A percentile compares a stretch with the other conserved stretches of the same genome.
These are phyloP conservation scores for Oreohelix idahoensis DNA, from an alignment of 1,140 invertebrate genomes.

Conservation along the genomic window DNA sequence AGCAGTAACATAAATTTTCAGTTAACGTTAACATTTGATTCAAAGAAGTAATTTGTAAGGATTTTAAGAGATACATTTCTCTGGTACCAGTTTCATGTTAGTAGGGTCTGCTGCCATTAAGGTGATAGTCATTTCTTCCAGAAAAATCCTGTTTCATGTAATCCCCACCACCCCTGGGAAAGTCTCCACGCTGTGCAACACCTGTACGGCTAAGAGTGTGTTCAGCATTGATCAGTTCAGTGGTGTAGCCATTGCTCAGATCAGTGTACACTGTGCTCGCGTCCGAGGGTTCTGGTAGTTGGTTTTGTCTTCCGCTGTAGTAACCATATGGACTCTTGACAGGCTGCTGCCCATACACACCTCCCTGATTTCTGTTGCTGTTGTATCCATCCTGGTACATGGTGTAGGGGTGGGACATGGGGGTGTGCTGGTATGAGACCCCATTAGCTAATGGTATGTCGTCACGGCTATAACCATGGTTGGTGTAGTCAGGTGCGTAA, in stretches of 20 bases:
- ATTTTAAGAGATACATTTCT: no score
- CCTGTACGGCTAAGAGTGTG: slow-evolving; percentile 3
- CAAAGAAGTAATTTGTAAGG: no score
- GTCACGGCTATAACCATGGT: slow-evolving; percentile 27
- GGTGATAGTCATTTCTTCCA: slow-evolving; percentile 11
- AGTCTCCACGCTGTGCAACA: neutral
- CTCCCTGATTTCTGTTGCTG: neutral
- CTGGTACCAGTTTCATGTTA: slow-evolving; percentile 34
- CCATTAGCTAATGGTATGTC: slow-evolving; percentile 30
- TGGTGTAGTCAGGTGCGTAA: slow-evolving; percentile 25
- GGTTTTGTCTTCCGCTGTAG: neutral
- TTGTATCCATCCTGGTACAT: slow-evolving; percentile 15
- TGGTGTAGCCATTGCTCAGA: slow-evolving; percentile 36
- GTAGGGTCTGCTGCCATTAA: slow-evolving; percentile 25
- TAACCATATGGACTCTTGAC: slow-evolving; percentile 5
- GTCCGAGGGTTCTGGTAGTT: neutral
- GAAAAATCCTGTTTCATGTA: neutral
- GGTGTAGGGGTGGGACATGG: slow-evolving; percentile 14
- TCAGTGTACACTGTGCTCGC: slow-evolving; percentile 14
- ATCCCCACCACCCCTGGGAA: neutral
- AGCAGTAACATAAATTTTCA: no score
- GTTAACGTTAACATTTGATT: no score
- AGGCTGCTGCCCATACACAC: neutral
- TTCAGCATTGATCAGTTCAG: slow-evolving; percentile 28
- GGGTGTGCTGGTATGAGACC: slow-evolving; percentile 24